Percentiles rank a stretch among this genome's conserved stretches.
These are phyloP conservation scores for Lepidonotus clava DNA, from an alignment of 2,888 invertebrate species.

Conservation along the genomic window DNA sequence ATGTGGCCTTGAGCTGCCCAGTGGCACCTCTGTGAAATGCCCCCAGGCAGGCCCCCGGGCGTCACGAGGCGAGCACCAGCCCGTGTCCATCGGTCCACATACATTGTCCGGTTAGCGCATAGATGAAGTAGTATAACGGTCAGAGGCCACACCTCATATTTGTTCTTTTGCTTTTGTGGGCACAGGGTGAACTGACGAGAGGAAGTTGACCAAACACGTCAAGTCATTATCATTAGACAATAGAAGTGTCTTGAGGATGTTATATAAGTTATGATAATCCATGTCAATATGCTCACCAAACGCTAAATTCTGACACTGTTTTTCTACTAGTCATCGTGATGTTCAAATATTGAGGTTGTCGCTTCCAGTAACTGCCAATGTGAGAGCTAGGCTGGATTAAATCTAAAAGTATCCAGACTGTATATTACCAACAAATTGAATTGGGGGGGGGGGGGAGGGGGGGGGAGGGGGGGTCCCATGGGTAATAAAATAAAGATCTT, in stretches of 20 bases:
- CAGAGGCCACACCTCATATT: not conserved
- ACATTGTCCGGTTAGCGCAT: no score
- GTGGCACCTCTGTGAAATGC: no score
- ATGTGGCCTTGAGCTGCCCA: no score
- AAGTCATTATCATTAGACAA: not conserved
- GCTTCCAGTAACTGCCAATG: no score
- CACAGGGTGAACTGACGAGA: not conserved
- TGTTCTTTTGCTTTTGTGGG: not conserved
- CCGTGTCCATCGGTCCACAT: no score
- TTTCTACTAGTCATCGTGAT: no score
- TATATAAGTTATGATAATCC: not conserved
- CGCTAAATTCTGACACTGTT: not conserved
- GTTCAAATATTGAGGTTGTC: not conserved
- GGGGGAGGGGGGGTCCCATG: not conserved
- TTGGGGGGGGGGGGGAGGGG: not conserved
- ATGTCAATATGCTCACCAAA: not conserved
- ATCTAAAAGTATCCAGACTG: not conserved
- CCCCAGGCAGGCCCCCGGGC: no score
- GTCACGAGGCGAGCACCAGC: no score
- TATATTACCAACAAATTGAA: not conserved
- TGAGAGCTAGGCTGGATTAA: no score
- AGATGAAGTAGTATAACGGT: not conserved
- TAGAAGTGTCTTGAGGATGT: not conserved
- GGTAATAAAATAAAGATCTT: no score
- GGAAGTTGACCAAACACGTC: not conserved